These are phyloP conservation scores for Halcyon malimbica DNA, from an alignment of 2,113 vertebrate species.

Conservation along the genomic window DNA sequence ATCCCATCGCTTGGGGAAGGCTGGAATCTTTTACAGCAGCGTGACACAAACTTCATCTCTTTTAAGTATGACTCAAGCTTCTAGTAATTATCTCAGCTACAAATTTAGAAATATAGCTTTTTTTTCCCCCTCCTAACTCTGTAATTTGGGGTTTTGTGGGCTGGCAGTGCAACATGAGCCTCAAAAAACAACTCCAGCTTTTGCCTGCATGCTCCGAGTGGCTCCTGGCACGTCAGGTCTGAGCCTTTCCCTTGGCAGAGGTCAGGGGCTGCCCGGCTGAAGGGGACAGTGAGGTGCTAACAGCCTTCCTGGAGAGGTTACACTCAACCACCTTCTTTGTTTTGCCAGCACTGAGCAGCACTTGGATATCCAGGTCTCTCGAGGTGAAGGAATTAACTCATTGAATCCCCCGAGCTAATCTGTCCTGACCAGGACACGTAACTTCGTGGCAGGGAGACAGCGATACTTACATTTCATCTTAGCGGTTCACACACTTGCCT, in stretches of 20 bases:
- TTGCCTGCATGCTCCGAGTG: neutral
- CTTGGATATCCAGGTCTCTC: neutral
- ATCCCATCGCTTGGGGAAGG: neutral
- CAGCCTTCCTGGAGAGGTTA: neutral
- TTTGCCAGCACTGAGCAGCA: neutral
- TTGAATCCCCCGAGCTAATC: constrained; percentile 27
- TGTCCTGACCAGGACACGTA: neutral
- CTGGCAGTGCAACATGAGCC: neutral
- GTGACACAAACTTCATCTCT: neutral
- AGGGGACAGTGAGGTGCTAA: fast-evolving
- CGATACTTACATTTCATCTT: neutral
- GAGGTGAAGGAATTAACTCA: constrained; percentile 50
- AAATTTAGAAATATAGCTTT: neutral
- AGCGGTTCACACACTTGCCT: neutral
- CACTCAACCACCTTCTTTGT: neutral
- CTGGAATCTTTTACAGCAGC: neutral
- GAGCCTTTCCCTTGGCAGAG: neutral
- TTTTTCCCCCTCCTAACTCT: fast-evolving
- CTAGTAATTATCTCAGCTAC: neutral
- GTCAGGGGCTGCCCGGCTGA: neutral
- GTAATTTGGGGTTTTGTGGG: neutral
- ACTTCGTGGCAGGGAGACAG: neutral
- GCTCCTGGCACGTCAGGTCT: neutral
- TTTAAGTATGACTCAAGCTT: constrained; percentile 31
- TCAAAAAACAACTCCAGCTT: neutral